Percentiles rank a stretch among this genome's conserved stretches.
Evolutionary conservation across 2,888 invertebrate species (phyloP).

Genomic region (Cosmopolites sordidus): DNA sequence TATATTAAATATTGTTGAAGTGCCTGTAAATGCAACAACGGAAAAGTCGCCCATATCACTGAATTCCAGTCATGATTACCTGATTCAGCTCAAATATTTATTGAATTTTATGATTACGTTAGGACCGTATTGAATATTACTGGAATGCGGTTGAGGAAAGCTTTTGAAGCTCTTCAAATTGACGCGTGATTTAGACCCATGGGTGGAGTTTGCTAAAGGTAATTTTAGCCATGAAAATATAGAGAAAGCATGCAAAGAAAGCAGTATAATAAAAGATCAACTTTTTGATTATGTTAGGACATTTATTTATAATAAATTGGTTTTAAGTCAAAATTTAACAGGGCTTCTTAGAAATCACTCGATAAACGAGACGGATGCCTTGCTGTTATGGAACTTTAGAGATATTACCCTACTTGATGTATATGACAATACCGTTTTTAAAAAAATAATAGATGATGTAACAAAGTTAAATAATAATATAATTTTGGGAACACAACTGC

Average conservation of each 20-base stretch:
- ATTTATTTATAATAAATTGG: conserved; percentile 11
- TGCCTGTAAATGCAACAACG: too few relatives aligned
- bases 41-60: too few relatives aligned
- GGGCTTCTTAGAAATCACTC: conserved; percentile 10
- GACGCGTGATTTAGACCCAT: conserved; percentile 25
- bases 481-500: conserved; percentile 13
- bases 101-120: too few relatives aligned
- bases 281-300: conserved; percentile 19
- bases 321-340: conserved; percentile 9
- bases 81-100: too few relatives aligned
- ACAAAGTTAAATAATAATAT: conserved; percentile 7
- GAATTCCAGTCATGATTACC: too few relatives aligned
- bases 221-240: conserved; percentile 21
- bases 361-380: conserved; percentile 15
- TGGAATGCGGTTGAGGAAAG: too few relatives aligned
- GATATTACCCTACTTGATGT: conserved; percentile 20
- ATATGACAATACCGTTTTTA: conserved; percentile 55
- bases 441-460: conserved; percentile 49
- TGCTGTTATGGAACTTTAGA: conserved; percentile 20
- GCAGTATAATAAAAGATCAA: conserved; percentile 18
- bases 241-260: conserved; percentile 11
- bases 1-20: too few relatives aligned
- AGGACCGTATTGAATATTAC: too few relatives aligned
- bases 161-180: conserved; percentile 20
- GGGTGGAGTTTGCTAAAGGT: conserved; percentile 27